These are phyloP conservation scores for Diorhabda elongata DNA, from an alignment of 1,140 invertebrate species.

Conservation along the genomic window DNA sequence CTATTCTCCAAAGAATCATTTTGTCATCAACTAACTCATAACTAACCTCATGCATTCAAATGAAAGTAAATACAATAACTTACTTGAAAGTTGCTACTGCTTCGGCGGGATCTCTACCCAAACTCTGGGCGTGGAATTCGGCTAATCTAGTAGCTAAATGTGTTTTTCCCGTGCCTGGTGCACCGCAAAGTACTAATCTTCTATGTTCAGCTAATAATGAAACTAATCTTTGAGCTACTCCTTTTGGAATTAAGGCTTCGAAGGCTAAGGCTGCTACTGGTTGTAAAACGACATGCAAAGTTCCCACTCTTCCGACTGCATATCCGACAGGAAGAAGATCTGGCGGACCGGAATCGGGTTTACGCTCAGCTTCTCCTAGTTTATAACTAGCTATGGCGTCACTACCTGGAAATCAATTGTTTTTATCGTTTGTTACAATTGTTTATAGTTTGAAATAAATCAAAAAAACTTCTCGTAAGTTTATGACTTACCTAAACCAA, in stretches of 20 bases:
- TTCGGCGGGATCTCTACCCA: constrained; percentile 65
- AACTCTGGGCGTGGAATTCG: constrained; percentile 74
- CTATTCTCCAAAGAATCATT: neutral
- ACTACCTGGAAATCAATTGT: constrained; percentile 40
- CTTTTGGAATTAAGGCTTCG: constrained; percentile 93
- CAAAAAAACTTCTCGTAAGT: too few relatives aligned
- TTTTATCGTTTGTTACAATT: too few relatives aligned
- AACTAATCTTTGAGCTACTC: constrained; percentile 82
- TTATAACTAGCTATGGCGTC: constrained; percentile 91
- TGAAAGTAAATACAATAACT: constrained; percentile 40
- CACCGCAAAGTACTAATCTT: constrained; percentile 91
- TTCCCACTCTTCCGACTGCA: constrained; percentile 78
- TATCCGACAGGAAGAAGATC: constrained; percentile 92
- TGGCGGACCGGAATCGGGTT: constrained; percentile 63
- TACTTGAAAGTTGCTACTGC: constrained; percentile 83
- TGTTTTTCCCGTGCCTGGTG: constrained; percentile 95
- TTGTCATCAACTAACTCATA: neutral
- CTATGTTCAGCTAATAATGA: constrained; percentile 85
- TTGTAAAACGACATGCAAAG: constrained; percentile 77
- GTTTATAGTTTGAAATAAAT: neutral
- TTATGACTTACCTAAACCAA: constrained; percentile 72
- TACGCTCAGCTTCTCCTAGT: constrained; percentile 79
- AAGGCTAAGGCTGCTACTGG: constrained; percentile 91
- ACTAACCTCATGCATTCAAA: neutral
- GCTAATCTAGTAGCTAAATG: constrained; percentile 93